Evolutionary conservation across 2,797 vertebrate genomes (phyloP).

Genomic region (Coracias cyanogaster): DNA sequence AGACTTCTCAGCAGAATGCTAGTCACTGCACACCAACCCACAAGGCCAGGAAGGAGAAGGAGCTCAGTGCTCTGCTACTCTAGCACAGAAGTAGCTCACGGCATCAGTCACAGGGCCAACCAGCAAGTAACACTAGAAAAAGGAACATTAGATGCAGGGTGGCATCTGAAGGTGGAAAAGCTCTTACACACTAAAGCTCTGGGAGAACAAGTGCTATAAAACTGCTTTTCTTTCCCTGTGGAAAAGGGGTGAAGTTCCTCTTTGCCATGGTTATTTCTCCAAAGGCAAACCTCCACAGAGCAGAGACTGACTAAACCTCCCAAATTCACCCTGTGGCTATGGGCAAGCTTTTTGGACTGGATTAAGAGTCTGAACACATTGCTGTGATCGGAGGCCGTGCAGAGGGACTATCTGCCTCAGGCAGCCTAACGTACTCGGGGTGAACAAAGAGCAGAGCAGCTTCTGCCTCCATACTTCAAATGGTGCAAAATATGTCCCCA

Average conservation of each 20-base stretch:
- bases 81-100: not conserved
- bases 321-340: not conserved
- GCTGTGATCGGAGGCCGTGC: not conserved
- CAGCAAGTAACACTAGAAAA: not conserved
- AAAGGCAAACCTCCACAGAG: not conserved
- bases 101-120: not conserved
- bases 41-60: not conserved
- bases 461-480: not conserved
- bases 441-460: not conserved
- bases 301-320: not conserved
- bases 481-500: not conserved
- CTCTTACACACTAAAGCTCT: not conserved
- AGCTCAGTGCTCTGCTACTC: not conserved
- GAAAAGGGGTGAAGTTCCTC: not conserved
- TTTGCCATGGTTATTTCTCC: not conserved
- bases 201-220: not conserved
- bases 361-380: not conserved
- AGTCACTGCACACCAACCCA: fast-evolving
- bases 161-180: not conserved
- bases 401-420: not conserved
- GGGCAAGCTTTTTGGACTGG: not conserved
- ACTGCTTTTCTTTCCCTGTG: not conserved
- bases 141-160: not conserved
- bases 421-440: fast-evolving
- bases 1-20: not conserved